These are phyloP conservation scores for Tenualosa thibaudeaui DNA, from an alignment of 2,797 vertebrate genomes.

Conservation along the genomic window DNA sequence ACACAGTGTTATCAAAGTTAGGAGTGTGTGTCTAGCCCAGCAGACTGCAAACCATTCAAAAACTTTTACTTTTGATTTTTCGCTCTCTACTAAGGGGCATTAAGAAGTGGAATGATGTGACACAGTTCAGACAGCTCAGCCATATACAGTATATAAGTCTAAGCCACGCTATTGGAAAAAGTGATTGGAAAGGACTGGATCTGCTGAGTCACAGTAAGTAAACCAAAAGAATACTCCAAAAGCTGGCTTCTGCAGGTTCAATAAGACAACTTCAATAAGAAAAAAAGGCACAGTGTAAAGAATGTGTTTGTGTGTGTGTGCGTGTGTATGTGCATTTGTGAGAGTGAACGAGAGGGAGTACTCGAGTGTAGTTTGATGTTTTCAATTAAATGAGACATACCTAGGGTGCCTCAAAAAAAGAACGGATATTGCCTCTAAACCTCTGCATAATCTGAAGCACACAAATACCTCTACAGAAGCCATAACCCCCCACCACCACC, in stretches of 20 bases:
- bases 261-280: background rate
- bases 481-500: background rate
- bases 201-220: slow-evolving; percentile 13
- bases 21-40: background rate
- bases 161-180: slow-evolving; percentile 34
- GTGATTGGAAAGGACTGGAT: background rate
- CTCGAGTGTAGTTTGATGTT: background rate
- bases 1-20: background rate
- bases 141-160: slow-evolving; percentile 42
- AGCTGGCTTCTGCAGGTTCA: background rate
- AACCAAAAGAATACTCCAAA: background rate
- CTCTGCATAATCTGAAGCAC: background rate
- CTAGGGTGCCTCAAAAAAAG: background rate
- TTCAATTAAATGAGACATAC: slow-evolving; percentile 12
- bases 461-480: slow-evolving; percentile 20
- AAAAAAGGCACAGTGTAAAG: background rate
- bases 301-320: background rate
- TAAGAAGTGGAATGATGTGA: background rate
- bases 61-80: background rate
- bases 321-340: background rate
- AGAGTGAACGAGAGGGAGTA: background rate
- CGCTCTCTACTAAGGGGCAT: background rate
- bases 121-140: slow-evolving; percentile 22
- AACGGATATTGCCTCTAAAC: slow-evolving; percentile 14
- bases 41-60: background rate